Percentiles rank a stretch among this genome's conserved stretches.
Evolutionary conservation across 2,797 vertebrate genomes (phyloP).

Genomic region (Rhyacichthys aspro): DNA sequence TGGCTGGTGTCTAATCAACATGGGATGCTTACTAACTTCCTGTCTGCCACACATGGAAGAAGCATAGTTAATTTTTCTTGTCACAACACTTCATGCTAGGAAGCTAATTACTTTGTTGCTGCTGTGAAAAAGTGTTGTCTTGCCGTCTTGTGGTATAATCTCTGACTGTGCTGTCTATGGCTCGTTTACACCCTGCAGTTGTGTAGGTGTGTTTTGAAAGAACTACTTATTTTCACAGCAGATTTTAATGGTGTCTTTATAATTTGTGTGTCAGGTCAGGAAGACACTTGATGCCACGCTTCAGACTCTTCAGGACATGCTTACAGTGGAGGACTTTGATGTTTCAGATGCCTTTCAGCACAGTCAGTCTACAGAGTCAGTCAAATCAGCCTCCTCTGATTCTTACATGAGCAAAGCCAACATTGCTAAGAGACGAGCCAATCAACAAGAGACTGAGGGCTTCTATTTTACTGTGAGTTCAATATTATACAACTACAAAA

Average conservation of each 20-base stretch:
- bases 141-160: conserved; percentile 21
- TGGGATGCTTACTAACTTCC: conserved; percentile 35
- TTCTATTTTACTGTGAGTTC: conserved; percentile 96
- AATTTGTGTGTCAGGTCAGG: conserved; percentile 82
- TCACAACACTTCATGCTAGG: conserved; percentile 31
- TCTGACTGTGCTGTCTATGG: conserved; percentile 11
- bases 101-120: conserved; percentile 47
- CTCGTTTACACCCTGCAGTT: conserved; percentile 16
- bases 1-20: conserved; percentile 44
- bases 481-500: not conserved
- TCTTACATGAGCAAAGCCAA: conserved; percentile 98
- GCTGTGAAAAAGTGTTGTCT: conserved; percentile 41
- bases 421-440: conserved; percentile 92
- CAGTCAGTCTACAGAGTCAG: conserved; percentile 96
- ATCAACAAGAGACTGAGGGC: conserved; percentile 97
- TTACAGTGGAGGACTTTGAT: conserved; percentile 98
- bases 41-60: conserved; percentile 29
- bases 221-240: not conserved
- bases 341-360: conserved; percentile 98
- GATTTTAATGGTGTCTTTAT: not conserved
- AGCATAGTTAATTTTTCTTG: conserved; percentile 50
- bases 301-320: conserved; percentile 98
- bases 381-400: conserved; percentile 94
- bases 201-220: conserved; percentile 5
- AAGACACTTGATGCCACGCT: conserved; percentile 98